phyloP scores from a whole-genome alignment of 1,140 invertebrate species.

The Hetaerina americana region DNA sequence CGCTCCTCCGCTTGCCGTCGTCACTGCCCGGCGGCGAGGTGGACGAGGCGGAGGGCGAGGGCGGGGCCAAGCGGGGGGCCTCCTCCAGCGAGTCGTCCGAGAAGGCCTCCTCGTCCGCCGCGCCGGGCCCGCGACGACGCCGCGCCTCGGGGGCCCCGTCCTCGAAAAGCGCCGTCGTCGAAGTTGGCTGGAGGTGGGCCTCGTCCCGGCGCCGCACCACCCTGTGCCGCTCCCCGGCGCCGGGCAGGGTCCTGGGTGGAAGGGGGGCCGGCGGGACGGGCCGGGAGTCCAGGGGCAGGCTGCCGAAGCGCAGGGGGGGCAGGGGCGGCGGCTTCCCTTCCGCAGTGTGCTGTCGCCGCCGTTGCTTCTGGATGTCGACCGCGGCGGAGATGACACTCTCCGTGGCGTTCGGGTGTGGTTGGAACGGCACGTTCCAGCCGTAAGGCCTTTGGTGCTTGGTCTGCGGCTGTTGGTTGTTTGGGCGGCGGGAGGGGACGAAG shows the following conservation, averaged over 20 bases:
- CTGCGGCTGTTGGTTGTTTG: slow-evolving; percentile 45
- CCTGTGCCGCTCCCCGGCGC: slow-evolving; percentile 56
- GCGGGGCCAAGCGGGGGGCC: background rate
- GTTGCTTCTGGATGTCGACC: too few relatives aligned
- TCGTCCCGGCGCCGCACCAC: slow-evolving; percentile 45
- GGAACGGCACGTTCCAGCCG: slow-evolving; percentile 37
- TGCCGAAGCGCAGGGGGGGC: slow-evolving; percentile 43
- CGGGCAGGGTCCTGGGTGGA: slow-evolving; percentile 48
- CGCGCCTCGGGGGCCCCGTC: background rate
- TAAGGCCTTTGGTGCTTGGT: slow-evolving; percentile 56
- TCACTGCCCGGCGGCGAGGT: background rate
- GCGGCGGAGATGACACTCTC: slow-evolving; percentile 24
- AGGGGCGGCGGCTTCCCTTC: slow-evolving; percentile 39
- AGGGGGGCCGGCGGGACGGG: slow-evolving; percentile 11
- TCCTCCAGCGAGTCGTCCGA: background rate
- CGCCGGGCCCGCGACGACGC: background rate
- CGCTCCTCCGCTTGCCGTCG: background rate
- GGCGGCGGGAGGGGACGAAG: too few relatives aligned
- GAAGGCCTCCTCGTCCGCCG: background rate
- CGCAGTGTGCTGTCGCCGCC: slow-evolving; percentile 29
- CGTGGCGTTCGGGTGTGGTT: background rate
- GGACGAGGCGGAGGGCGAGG: background rate
- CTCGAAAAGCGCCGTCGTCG: background rate
- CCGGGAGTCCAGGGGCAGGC: slow-evolving; percentile 41
- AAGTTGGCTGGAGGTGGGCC: background rate